phyloP scores from a whole-genome alignment of 2,113 vertebrate species.

The Cynopterus brachyotis region DNA sequence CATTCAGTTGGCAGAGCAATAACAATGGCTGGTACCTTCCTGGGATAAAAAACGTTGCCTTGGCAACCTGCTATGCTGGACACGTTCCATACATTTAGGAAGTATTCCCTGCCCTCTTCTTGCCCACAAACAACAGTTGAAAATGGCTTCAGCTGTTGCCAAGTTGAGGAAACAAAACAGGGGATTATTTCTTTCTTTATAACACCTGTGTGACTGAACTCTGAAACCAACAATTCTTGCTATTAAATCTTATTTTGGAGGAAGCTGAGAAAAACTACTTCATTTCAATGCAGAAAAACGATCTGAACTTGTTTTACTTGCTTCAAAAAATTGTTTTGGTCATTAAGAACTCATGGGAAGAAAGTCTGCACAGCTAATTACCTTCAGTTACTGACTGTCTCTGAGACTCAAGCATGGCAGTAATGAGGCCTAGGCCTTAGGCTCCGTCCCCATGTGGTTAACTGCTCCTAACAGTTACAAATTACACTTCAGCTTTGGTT shows the following conservation, averaged over 20 bases:
- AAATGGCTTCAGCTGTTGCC: background rate
- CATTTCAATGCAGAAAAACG: background rate
- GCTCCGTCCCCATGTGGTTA: background rate
- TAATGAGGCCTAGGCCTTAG: background rate
- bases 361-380: background rate
- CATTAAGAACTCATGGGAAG: background rate
- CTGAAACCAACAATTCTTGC: background rate
- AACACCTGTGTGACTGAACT: background rate
- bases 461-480: background rate
- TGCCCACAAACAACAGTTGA: background rate
- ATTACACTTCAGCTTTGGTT: background rate
- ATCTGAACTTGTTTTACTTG: background rate
- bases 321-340: conserved; percentile 19
- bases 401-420: background rate
- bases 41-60: accelerated
- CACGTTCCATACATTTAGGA: background rate
- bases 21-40: background rate
- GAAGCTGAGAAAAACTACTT: background rate
- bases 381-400: background rate
- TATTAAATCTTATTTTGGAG: background rate
- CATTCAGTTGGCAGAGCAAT: too few relatives aligned
- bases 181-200: background rate
- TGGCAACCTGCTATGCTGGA: background rate
- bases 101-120: too few relatives aligned
- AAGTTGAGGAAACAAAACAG: background rate